Evolutionary conservation across 1,140 invertebrate species (phyloP), one percentile per base, ranked within the genome.

Genomic region (Leptinotarsa lineolata): DNA sequence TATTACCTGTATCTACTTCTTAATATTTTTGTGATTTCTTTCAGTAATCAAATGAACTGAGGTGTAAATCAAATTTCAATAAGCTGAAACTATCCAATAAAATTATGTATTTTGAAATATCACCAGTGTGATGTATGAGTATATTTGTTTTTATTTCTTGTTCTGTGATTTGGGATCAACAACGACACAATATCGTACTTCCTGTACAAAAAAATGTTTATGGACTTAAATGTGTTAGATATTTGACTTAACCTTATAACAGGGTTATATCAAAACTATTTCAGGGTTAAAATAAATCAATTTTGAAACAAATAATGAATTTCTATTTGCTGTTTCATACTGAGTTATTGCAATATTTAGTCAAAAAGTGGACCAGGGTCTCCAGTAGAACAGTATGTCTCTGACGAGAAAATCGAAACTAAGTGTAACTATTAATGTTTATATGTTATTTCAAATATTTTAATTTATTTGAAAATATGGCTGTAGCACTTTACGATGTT

Each of bases 381-480:
- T 71, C 22, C 69, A 64, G 39, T 70, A 70, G 69, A 20, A 71
- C 16, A 18, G 20, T 22, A 24, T 64, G 71, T 74, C 70, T 67
- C 70, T 72, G 71, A 72, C 48, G 44, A 71, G 15, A 71, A 44
- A 68, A 65, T 66, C 75, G 68, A 77, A 77, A 79, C 77, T 77
- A 79, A 79, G 77, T 80, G 77, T 81, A 80, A 78, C 72, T 79
- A 80, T 77, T 76, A 80, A 78, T 80, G 78, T 81, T 79, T 75
- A 74, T 80, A 80, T 81, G 78, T 81, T 81, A 80, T 82, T 81
- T 81, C 77, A 78, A 82, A 82, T 82, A 82, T 83, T 82, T 81
- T 80, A 79, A 76, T 77, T 78, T 80, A 78, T 83, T 81, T 80
- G 68, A 78, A 74, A 76, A 79, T 75, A 80, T 82, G 77, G 79